Evolutionary conservation across 2,113 vertebrate genomes (phyloP).

Genomic region (Canis aureus): DNA sequence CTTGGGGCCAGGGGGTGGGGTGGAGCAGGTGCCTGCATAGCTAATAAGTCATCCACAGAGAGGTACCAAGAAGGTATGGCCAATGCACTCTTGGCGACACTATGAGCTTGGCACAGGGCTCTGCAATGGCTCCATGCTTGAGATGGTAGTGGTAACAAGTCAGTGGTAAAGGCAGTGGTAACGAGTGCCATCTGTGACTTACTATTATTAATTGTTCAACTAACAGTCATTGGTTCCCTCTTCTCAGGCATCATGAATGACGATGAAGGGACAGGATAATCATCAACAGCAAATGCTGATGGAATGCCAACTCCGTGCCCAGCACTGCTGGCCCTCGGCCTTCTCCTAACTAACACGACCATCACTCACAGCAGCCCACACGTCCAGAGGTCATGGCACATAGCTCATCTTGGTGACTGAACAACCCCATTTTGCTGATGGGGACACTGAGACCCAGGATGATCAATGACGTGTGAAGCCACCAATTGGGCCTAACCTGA

Average conservation of each 20-base stretch:
- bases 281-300: fast-evolving
- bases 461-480: fast-evolving
- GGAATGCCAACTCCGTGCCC: fast-evolving
- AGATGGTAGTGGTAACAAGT: too few relatives aligned
- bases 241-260: not conserved
- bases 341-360: not conserved
- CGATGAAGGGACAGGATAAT: fast-evolving
- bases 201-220: not conserved
- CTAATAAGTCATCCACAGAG: not conserved
- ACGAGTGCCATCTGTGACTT: too few relatives aligned
- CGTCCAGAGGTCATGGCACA: fast-evolving
- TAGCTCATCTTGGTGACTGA: fast-evolving
- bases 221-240: not conserved
- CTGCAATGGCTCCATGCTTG: fast-evolving
- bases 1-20: not conserved
- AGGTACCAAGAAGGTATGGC: fast-evolving
- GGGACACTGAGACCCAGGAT: not conserved
- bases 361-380: fast-evolving
- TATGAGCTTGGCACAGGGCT: fast-evolving
- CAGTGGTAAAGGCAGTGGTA: too few relatives aligned
- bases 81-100: fast-evolving
- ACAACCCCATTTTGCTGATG: fast-evolving
- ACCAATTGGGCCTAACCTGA: fast-evolving
- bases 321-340: fast-evolving
- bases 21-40: not conserved